Base-by-base conservation (phyloP, 2,797 vertebrate species). In the Acrocephalus scirpaceus region DNA sequence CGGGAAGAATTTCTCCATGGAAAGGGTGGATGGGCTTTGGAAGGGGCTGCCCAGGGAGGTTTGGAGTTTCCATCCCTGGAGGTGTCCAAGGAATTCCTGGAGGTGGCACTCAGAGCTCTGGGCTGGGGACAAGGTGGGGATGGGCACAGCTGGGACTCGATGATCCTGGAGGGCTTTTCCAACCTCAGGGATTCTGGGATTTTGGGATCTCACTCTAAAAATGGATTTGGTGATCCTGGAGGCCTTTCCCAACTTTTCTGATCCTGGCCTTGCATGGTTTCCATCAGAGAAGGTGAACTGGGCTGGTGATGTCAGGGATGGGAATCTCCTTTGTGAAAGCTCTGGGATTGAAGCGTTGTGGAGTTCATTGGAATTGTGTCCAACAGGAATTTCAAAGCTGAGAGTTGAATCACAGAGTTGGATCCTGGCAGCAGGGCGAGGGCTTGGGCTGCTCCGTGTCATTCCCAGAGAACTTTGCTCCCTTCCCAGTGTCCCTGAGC, bases 281-380 rank as follows among this genome's bases (percentile, higher is more conserved):
- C 64, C 62, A 3, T 36, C 30, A n/a, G 70, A 13, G 32, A 16
- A 23, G 50, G 21, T 19, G 7, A 8, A 23, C 8, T n/a, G 73
- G 38, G 1, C 16, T 17, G 54, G 14, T 36, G 85, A 0, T 29
- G 23, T 5, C 12, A 16, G 9, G 32, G 10, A 5, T 13, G 26
- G 32, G n/a, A 32, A 12, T 91, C 32, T 23, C 29, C 42, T 27
- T 16, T 1, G 0, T 10, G 12, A 4, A 47, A 26, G 29, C 42
- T 70, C 21, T 60, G 5, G 1, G 29, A 5, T 5, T 9, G 29
- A 57, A 7, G 34, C 0, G 0, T 65, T 72, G 58, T 12, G 4
- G 3, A 8, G 11, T 40, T 29, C 13, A 45, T 19, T 47, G 32
- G 32, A 6, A 10, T 66, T 22, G 50, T 57, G 38, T 38, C 38